Percentiles rank a stretch among this genome's conserved stretches.
phyloP scores from a whole-genome alignment of 1,140 invertebrate species.

The Drosophila sp. region DNA sequence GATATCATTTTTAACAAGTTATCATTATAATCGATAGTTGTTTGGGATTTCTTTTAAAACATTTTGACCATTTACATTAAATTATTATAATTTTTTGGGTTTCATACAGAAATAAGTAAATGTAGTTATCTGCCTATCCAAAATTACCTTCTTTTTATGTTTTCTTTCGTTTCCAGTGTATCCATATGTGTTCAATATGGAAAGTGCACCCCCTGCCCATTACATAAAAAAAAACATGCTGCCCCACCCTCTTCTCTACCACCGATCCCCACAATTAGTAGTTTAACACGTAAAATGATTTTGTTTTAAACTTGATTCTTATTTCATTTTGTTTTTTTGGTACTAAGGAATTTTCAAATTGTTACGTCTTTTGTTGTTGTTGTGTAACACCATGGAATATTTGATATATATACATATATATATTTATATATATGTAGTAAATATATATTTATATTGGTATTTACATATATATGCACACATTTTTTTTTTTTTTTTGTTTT shows the following conservation, averaged over 20 bases:
- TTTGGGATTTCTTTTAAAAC: constrained; percentile 42
- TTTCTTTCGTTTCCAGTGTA: constrained; percentile 7
- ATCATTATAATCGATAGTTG: constrained; percentile 7
- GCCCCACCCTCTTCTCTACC: constrained; percentile 1
- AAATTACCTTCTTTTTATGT: constrained; percentile 14
- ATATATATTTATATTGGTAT: constrained; percentile 15
- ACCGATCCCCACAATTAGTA: constrained; percentile 15
- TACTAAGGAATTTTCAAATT: constrained; percentile 77
- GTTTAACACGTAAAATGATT: constrained; percentile 35
- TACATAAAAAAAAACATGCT: constrained; percentile 23
- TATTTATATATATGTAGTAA: constrained; percentile 13
- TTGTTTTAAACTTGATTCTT: constrained; percentile 1
- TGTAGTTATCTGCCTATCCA: constrained; percentile 36
- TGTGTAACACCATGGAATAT: constrained; percentile 74
- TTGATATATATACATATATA: constrained; percentile 33
- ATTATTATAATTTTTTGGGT: constrained; percentile 55
- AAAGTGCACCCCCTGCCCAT: constrained; percentile 2
- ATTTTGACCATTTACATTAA: constrained; percentile 70
- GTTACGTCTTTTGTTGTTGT: constrained; percentile 46
- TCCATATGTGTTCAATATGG: not conserved
- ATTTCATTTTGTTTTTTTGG: constrained; percentile 40
- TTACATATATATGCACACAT: constrained; percentile 10
- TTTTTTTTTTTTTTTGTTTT: constrained; percentile 3
- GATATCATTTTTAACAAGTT: constrained; percentile 20
- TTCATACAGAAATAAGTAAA: constrained; percentile 62